phyloP scores from a whole-genome alignment of 2,888 invertebrate species.

The Exephanes ischioxanthus region DNA sequence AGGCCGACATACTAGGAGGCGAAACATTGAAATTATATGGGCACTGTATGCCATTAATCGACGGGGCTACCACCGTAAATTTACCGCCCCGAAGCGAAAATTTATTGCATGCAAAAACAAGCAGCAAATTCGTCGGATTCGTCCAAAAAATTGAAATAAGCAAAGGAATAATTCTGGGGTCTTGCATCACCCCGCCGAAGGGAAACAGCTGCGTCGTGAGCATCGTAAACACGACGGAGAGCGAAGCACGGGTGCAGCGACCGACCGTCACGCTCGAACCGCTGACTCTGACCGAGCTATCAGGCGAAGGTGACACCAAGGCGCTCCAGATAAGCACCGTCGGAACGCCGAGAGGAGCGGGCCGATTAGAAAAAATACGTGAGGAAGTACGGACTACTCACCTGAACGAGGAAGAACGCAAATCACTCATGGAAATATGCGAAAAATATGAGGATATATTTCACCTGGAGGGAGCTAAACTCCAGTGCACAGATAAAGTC shows the following conservation, averaged over 20 bases:
- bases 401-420: too few species aligned
- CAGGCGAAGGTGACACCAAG: too few species aligned
- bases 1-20: background rate
- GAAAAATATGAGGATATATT: too few species aligned
- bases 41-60: background rate
- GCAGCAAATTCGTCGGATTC: too few species aligned
- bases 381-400: too few species aligned
- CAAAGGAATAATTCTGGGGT: background rate
- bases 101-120: too few species aligned
- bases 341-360: background rate
- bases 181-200: background rate
- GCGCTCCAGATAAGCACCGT: too few species aligned
- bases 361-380: too few species aligned
- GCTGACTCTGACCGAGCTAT: too few species aligned
- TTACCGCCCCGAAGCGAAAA: background rate
- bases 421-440: too few species aligned
- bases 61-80: background rate
- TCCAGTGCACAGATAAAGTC: background rate
- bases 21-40: background rate
- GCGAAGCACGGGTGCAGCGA: background rate
- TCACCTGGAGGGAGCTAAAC: too few species aligned
- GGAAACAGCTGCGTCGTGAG: background rate
- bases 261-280: background rate
- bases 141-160: too few species aligned
- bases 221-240: background rate